These are phyloP conservation scores for Saxidomus purpurata DNA, from an alignment of 1,140 invertebrate species.

Conservation along the genomic window DNA sequence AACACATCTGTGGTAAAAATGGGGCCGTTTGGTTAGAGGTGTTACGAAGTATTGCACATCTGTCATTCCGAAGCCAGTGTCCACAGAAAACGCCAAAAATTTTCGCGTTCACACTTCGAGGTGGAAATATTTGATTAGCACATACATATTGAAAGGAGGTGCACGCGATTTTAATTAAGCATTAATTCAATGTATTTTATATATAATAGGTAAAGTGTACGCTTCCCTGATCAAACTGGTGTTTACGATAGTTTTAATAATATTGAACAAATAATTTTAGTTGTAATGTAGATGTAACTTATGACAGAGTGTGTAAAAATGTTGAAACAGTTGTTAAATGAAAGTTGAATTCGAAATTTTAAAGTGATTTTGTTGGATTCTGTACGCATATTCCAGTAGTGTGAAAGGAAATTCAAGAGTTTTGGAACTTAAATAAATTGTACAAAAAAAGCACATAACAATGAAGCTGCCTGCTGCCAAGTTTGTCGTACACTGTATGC, in stretches of 20 bases:
- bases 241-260: no score
- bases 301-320: no score
- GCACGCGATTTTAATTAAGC: background rate
- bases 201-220: background rate
- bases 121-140: background rate
- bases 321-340: no score
- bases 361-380: no score
- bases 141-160: background rate
- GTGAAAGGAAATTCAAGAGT: no score
- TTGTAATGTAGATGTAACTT: no score
- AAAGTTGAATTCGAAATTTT: no score
- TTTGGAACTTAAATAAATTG: no score
- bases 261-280: no score
- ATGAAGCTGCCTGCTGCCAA: background rate
- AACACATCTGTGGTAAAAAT: slow-evolving; percentile 37
- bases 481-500: background rate
- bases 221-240: background rate
- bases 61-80: slow-evolving; percentile 9
- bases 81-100: background rate
- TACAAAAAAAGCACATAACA: background rate
- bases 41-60: background rate
- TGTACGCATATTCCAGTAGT: no score
- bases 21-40: slow-evolving; percentile 9
- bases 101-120: slow-evolving; percentile 1
- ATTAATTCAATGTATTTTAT: background rate